Base-by-base conservation (phyloP, 2,113 vertebrate species). In the Ursus arctos region DNA sequence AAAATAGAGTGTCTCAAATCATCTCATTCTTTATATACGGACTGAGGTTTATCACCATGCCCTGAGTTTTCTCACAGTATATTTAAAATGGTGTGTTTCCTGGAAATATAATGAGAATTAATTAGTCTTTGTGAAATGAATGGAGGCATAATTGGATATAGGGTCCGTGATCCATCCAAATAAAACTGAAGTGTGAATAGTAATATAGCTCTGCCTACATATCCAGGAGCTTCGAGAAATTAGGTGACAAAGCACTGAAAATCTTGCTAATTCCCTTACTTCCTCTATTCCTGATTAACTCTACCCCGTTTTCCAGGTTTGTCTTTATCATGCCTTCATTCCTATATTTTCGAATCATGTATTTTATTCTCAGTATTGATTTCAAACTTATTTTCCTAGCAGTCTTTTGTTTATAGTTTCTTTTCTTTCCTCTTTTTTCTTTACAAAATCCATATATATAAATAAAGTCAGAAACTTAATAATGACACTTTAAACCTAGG, bases 71-170 rank as follows among this genome's bases (percentile, higher is more conserved):
- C 55, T 89, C 53, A 36, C 11, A 59, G 33, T 84, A n/a, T 49
- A 9, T 79, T 95, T 65, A 61, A 96, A 91, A 77, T 81, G 3
- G 40, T 61, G 4, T 65, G 8, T 74, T 85, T 96, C 53, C n/a
- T 65, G 21, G 24, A 90, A 95, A 77, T 40, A 1, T 74, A 87
- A 89, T 65, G 49, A 91, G 21, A 92, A 88, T 93, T 87, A 93
- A 81, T 53, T 88, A 86, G 13, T 57, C 15, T 87, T 87, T 67
- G 4, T 96, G 47, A 91, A 79, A 94, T 82, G 77, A 95, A 40
- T 55, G 6, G 26, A 96, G n/a, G 21, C 47, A 11, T 55, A 93
- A 84, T 89, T 84, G 57, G 61, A 88, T 57, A 40, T 65, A 57
- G 6, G 15, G 6, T 9, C 22, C 6, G 11, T 69, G 53, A 67